phyloP scores from a whole-genome alignment of 2,113 vertebrate genomes.

The Mionectes macconnelli region DNA sequence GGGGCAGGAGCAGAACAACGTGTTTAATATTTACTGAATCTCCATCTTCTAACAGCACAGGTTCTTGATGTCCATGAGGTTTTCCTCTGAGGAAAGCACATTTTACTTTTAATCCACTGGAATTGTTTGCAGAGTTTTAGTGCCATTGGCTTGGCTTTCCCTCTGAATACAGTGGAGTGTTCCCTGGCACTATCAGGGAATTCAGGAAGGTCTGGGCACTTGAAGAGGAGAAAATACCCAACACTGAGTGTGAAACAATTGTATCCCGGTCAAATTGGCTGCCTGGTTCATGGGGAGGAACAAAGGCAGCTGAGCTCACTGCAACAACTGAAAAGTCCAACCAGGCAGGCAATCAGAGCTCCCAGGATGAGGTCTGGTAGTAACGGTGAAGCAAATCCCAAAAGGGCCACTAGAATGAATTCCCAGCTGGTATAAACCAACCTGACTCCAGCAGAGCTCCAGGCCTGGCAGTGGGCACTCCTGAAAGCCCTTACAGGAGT shows the following conservation, averaged over 20 bases:
- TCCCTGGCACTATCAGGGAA: background rate
- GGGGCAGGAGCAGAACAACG: background rate
- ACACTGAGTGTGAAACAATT: background rate
- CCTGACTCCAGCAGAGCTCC: background rate
- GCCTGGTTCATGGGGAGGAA: background rate
- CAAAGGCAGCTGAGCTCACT: background rate
- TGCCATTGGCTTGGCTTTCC: background rate
- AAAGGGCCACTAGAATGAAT: background rate
- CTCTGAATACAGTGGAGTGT: background rate
- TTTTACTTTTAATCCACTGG: background rate
- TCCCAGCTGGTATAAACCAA: background rate
- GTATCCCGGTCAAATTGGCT: background rate
- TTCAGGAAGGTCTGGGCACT: background rate
- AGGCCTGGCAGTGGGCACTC: background rate
- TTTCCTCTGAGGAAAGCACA: rapidly evolving
- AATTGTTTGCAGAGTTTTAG: background rate
- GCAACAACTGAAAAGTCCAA: background rate
- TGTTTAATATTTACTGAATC: background rate
- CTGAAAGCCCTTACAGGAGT: background rate
- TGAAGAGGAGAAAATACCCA: background rate
- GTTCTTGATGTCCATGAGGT: background rate
- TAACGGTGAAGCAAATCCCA: background rate
- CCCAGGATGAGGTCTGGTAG: background rate
- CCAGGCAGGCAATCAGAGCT: background rate
- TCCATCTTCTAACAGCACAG: background rate